These are phyloP conservation scores for Amblyraja radiata DNA, from an alignment of 2,797 vertebrate genomes.

Conservation along the genomic window DNA sequence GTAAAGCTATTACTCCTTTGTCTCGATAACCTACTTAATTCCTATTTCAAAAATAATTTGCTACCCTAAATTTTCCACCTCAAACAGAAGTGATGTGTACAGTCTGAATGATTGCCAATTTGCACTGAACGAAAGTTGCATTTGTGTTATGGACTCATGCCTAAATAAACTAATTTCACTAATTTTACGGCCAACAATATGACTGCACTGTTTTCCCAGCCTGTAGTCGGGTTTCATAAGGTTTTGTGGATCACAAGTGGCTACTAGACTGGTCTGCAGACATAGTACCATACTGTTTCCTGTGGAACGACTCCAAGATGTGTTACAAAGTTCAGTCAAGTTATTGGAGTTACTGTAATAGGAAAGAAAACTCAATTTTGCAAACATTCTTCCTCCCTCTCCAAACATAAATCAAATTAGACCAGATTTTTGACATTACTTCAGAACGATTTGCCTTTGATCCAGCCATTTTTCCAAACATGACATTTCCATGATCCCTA, in stretches of 20 bases:
- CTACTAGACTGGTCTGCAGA: background rate
- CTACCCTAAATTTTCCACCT: background rate
- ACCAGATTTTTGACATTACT: background rate
- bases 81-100: background rate
- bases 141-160: constrained; percentile 13
- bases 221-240: background rate
- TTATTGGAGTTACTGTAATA: background rate
- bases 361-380: background rate
- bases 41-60: background rate
- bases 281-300: background rate
- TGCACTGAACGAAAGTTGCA: background rate
- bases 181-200: background rate
- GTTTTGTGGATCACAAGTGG: background rate
- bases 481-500: background rate
- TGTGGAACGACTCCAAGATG: background rate
- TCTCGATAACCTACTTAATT: background rate
- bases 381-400: background rate
- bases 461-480: no score
- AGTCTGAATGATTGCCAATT: background rate
- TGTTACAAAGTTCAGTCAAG: background rate
- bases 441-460: background rate
- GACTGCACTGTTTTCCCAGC: background rate
- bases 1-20: constrained; percentile 23
- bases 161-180: background rate
- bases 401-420: background rate